Base-by-base conservation (phyloP, 2,888 invertebrate genomes). In the Pseudococcus jackbeardsleyi region DNA sequence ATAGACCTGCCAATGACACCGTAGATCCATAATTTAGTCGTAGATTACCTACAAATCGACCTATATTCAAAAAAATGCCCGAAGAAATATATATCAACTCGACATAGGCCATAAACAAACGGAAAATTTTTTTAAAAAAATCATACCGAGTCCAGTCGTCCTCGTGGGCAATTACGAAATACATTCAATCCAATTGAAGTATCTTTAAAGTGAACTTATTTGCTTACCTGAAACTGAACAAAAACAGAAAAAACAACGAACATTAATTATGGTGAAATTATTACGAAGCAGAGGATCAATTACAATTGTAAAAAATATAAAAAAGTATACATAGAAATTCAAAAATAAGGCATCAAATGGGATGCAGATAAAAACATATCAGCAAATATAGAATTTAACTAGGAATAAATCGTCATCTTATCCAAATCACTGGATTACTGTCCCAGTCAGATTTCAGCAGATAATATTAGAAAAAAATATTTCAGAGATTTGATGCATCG, bases 191-290 rank as follows among this genome's bases (percentile, higher is more conserved):
- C n/a, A 54, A 54, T n/a, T n/a, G n/a, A 0, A 54, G 15, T 7
- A 54, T n/a, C 7, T 50, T n/a, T n/a, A n/a, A 54, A 33, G 3
- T 33, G 42, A 77, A 39, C 54, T 54, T n/a, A 15, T 77, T 77
- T 42, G 77, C 77, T 77, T 77, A 77, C 77, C 77, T 77, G 77
- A 77, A 77, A 77, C 77, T 77, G 77, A 77, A 77, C 77, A 12
- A 77, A 68, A 77, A 77, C n/a, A 54, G 26, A n/a, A 54, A 54
- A 54, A 17, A 54, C 42, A 17, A 77, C 15, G 39, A 77, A 26
- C 1, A 17, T 77, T 77, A 77, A 42, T 77, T 5, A 7, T 26
- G n/a, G 42, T 17, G 42, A 77, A 77, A 77, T 77, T 33, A 15
- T 15, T 50, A 46, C 4, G 46, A 1, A 46, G 46, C 11, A 50